phyloP scores from a whole-genome alignment of 2,113 vertebrate genomes.

The Felis catus region DNA sequence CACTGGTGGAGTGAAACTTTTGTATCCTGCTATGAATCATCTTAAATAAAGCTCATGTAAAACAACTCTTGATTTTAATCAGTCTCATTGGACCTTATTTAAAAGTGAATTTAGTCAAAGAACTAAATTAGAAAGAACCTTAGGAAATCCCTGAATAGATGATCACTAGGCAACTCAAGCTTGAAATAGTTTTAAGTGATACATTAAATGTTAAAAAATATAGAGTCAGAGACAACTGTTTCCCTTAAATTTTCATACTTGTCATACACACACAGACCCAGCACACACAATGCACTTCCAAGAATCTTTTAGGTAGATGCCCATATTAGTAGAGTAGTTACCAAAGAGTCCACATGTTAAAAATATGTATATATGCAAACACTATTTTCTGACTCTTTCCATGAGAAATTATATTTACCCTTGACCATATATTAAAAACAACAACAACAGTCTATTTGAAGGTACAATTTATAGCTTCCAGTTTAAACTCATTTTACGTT shows the following conservation, averaged over 20 bases:
- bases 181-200: constrained; percentile 45
- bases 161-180: constrained; percentile 47
- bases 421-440: background rate
- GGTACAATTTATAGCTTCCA: background rate
- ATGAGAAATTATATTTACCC: background rate
- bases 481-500: constrained; percentile 1
- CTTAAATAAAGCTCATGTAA: constrained; percentile 27
- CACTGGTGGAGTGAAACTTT: constrained; percentile 56
- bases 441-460: background rate
- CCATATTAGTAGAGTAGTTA: constrained; percentile 1
- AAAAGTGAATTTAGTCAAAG: constrained; percentile 57
- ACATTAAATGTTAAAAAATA: background rate
- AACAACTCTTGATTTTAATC: constrained; percentile 65
- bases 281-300: background rate
- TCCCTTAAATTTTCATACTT: constrained; percentile 20
- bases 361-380: background rate
- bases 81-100: constrained; percentile 71
- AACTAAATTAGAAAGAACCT: constrained; percentile 57
- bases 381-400: background rate
- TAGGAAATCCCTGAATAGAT: constrained; percentile 31
- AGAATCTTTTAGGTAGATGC: background rate
- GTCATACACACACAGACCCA: background rate
- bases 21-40: constrained; percentile 51
- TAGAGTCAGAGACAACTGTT: background rate
- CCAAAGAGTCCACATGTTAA: background rate